Evolutionary conservation across 2,888 invertebrate genomes (phyloP).

Genomic region (Lypha dubia): DNA sequence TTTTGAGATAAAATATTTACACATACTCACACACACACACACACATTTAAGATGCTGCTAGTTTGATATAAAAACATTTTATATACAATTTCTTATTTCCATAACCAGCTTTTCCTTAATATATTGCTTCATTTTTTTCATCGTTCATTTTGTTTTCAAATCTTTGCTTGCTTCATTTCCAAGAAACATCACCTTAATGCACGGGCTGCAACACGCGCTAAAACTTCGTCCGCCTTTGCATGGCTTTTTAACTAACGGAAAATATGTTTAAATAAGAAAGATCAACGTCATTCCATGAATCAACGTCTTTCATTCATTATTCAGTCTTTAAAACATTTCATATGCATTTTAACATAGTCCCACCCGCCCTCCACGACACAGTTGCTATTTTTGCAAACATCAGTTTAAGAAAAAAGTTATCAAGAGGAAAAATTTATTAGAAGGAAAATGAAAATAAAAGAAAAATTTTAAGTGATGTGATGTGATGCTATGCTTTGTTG

Average conservation of each 20-base stretch:
- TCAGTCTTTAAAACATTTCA: constrained; percentile 52
- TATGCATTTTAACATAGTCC: constrained; percentile 28
- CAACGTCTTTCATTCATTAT: constrained; percentile 56
- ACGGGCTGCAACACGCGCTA: constrained; percentile 52
- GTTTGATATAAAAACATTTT: background rate
- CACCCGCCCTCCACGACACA: no score
- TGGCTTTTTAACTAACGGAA: background rate
- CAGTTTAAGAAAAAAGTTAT: constrained; percentile 29
- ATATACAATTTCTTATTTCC: constrained; percentile 3
- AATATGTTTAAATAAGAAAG: constrained; percentile 11
- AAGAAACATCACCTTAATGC: constrained; percentile 62
- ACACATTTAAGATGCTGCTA: background rate
- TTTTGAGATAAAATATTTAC: background rate
- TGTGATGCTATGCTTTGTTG: no score
- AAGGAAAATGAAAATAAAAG: constrained; percentile 43
- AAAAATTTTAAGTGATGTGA: constrained; percentile 43
- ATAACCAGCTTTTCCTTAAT: constrained; percentile 27
- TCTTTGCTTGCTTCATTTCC: background rate
- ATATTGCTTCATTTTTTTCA: constrained; percentile 6
- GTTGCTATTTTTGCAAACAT: constrained; percentile 21
- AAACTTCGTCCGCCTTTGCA: constrained; percentile 12
- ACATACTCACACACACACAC: no score
- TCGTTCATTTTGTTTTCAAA: background rate
- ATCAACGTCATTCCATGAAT: constrained; percentile 53
- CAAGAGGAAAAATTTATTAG: constrained; percentile 34